These are phyloP conservation scores for Chelonoidis abingdonii DNA, from an alignment of 2,113 vertebrate genomes.

Conservation along the genomic window DNA sequence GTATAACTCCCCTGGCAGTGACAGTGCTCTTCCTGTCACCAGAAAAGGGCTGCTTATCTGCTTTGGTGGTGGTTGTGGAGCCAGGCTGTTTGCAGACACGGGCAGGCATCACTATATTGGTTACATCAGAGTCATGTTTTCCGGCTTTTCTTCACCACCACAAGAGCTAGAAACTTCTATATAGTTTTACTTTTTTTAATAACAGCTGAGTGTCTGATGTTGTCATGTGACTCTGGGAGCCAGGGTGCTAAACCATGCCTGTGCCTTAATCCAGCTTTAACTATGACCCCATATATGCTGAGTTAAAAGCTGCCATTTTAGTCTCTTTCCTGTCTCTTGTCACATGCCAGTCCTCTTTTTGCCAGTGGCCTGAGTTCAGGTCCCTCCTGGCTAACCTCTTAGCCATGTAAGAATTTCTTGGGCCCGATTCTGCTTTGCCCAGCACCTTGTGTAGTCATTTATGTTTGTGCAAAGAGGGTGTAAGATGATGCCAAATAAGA, in stretches of 20 bases:
- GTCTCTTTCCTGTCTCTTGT: background rate
- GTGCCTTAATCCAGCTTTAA: background rate
- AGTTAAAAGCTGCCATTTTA: background rate
- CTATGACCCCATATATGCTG: background rate
- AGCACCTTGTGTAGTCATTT: too few relatives aligned
- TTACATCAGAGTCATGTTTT: background rate
- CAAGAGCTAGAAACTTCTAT: too few relatives aligned
- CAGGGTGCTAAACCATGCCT: too few relatives aligned
- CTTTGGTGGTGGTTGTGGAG: accelerated
- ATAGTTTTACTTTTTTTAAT: background rate
- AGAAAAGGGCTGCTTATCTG: background rate
- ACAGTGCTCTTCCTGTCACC: background rate
- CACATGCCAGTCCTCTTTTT: background rate
- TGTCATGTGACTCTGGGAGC: too few relatives aligned
- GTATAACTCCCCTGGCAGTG: background rate
- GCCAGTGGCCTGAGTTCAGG: accelerated
- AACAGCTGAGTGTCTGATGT: accelerated
- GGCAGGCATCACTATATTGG: background rate
- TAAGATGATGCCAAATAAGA: too few relatives aligned
- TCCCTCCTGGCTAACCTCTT: background rate
- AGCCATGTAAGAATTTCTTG: background rate
- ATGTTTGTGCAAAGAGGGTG: too few relatives aligned
- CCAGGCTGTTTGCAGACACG: background rate
- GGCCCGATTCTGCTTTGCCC: background rate
- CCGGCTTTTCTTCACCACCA: too few relatives aligned